These are phyloP conservation scores for Sitophilus oryzae DNA, from an alignment of 1,140 invertebrate species.

Conservation along the genomic window DNA sequence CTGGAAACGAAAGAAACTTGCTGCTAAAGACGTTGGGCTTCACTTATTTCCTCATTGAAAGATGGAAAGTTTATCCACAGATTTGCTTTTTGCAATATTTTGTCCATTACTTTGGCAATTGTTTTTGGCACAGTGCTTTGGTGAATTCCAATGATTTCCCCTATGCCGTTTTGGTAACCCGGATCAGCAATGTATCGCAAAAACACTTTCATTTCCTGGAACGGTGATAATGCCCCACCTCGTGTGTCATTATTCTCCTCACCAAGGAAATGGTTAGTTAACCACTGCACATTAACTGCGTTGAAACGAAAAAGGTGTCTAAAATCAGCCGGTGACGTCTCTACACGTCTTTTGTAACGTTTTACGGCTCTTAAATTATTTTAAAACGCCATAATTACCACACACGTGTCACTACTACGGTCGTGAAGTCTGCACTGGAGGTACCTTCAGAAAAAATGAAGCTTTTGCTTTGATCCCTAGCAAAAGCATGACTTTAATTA, in stretches of 20 bases:
- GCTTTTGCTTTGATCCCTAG: background rate
- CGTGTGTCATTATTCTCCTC: slow-evolving; percentile 20
- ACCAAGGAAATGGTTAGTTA: slow-evolving; percentile 25
- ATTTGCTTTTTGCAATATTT: slow-evolving; percentile 18
- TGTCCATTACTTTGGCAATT: slow-evolving; percentile 17
- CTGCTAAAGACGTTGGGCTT: slow-evolving; percentile 9
- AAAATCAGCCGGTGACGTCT: background rate
- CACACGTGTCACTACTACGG: background rate
- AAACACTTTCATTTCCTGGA: slow-evolving; percentile 27
- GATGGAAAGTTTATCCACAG: slow-evolving; percentile 19
- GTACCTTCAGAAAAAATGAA: slow-evolving; percentile 10
- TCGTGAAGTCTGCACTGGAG: slow-evolving; percentile 2
- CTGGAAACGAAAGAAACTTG: slow-evolving; percentile 5
- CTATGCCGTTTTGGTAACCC: slow-evolving; percentile 29
- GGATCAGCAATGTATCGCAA: slow-evolving; percentile 28
- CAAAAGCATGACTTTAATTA: slow-evolving; percentile 9
- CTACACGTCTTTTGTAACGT: slow-evolving; percentile 4
- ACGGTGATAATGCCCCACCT: slow-evolving; percentile 20
- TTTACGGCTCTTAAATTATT: slow-evolving; percentile 6
- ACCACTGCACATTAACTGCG: slow-evolving; percentile 24
- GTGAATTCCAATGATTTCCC: slow-evolving; percentile 24
- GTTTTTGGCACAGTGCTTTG: slow-evolving; percentile 28
- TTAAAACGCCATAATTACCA: slow-evolving; percentile 5
- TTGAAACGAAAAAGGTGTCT: slow-evolving; percentile 14
- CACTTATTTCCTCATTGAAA: slow-evolving; percentile 9